A percentile compares a stretch with the other conserved stretches of the same genome.
These are phyloP conservation scores for Tenthredo notha DNA, from an alignment of 2,888 invertebrate species.

Conservation along the genomic window DNA sequence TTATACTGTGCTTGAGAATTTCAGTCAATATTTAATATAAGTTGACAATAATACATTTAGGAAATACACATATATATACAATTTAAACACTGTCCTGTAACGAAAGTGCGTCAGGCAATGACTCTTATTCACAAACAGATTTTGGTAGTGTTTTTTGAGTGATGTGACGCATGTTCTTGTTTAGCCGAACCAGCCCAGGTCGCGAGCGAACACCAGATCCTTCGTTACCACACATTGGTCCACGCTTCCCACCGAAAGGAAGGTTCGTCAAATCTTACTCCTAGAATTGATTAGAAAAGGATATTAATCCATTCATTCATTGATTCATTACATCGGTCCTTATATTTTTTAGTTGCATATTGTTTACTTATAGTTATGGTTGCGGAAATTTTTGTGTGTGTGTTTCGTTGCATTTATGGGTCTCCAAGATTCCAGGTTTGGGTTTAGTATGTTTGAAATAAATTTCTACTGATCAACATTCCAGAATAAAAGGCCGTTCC, in stretches of 20 bases:
- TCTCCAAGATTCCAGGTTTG: conserved; percentile 20
- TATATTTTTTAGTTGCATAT: conserved; percentile 48
- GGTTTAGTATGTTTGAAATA: conserved; percentile 34
- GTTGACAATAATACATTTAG: conserved; percentile 2
- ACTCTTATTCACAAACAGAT: conserved; percentile 53
- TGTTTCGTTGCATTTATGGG: conserved; percentile 46
- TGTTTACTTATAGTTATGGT: conserved; percentile 46
- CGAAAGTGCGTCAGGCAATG: conserved; percentile 43
- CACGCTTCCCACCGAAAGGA: conserved; percentile 92
- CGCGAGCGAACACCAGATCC: conserved; percentile 91
- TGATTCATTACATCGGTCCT: not conserved
- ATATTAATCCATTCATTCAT: conserved; percentile 52
- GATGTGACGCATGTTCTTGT: conserved; percentile 80
- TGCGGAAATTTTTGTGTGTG: conserved; percentile 55
- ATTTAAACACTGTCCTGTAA: conserved; percentile 55
- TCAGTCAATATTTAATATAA: not conserved
- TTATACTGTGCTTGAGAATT: not conserved
- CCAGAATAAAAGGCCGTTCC: not conserved
- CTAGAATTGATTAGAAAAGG: conserved; percentile 55
- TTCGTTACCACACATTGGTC: conserved; percentile 92
- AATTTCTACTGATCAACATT: not conserved
- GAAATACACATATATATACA: conserved; percentile 30
- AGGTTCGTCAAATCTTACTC: conserved; percentile 81
- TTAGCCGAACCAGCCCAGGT: conserved; percentile 93
- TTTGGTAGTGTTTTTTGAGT: conserved; percentile 75